Conservation (phyloP, 2,797 vertebrate genomes). For the Macrochelys suwanniensis region DNA sequence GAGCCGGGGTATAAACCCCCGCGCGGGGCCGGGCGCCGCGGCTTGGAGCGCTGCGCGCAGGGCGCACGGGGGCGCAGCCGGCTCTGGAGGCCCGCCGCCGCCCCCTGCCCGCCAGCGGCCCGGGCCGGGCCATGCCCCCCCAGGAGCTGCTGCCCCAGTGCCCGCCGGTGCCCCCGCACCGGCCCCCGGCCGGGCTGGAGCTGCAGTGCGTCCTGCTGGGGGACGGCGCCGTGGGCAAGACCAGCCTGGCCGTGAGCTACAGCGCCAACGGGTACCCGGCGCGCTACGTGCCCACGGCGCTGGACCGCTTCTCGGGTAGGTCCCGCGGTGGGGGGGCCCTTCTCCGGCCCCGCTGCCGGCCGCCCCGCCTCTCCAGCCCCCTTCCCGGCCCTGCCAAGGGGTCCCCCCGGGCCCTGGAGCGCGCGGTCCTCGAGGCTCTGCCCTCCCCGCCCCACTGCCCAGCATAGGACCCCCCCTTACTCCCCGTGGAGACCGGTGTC, state of each 20-base stretch:
- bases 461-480: too few relatives aligned
- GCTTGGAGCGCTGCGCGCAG: background rate
- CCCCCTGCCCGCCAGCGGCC: background rate
- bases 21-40: background rate
- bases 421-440: too few relatives aligned
- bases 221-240: slow-evolving; percentile 95
- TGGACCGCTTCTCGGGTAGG: slow-evolving; percentile 95
- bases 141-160: background rate
- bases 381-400: too few relatives aligned
- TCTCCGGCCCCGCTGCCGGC: too few relatives aligned
- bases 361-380: too few relatives aligned
- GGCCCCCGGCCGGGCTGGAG: slow-evolving; percentile 29
- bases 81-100: background rate
- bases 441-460: too few relatives aligned
- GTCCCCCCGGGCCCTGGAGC: too few relatives aligned
- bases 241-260: slow-evolving; percentile 95
- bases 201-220: slow-evolving; percentile 92
- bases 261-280: slow-evolving; percentile 94
- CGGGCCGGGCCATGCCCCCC: background rate
- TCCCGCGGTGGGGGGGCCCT: too few relatives aligned
- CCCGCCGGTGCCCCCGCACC: background rate
- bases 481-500: too few relatives aligned
- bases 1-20: background rate
- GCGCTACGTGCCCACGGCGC: slow-evolving; percentile 94
- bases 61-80: background rate